Base-by-base conservation (phyloP, 2,797 vertebrate species). In the Cossypha caffra region DNA sequence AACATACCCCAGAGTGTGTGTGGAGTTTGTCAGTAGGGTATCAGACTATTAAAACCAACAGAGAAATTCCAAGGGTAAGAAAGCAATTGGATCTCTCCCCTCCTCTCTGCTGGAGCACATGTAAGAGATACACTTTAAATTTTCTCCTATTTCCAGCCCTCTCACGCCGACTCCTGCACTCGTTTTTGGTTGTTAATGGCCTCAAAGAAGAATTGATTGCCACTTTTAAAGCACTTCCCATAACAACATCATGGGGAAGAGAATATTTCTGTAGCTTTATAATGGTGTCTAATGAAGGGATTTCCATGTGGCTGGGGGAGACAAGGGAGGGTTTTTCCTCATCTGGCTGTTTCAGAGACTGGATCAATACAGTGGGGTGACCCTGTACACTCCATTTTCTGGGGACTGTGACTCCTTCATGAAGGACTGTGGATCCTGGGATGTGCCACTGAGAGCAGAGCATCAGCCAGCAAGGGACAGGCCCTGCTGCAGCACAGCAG, bases 1-100 rank as follows among this genome's bases (percentile, higher is more conserved):
- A 96, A 95, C 90, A 85, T 82, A 94, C 58, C 93, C 95, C 86
- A 93, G 94, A 79, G 66, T 84, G 85, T 57, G 59, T 76, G 85
- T 93, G 96, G 91, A 95, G 85, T 94, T 88, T 96, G 95, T 93
- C 91, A 90, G 91, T 94, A 82, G 90, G 69, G 43, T 74, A 96
- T 90, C 90, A 91, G 73, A 54, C 87, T 90, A 90, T 81, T 78
- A 93, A 94, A 97, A 91, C 71, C 87, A 96, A 95, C 82, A 95
- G 75, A 90, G 81, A 86, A 91, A 95, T 95, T 93, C 90, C 91
- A 88, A 61, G 85, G 35, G 35, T 71, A 90, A 62, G 69, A 57
- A 94, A 81, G 94, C 80, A 86, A 90, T 84, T 55, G 85, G 93
- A 91, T 86, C 93, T 93, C 81, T 63, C 80, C 81, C 88, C 61